Evolutionary conservation across 2,113 vertebrate species (phyloP).

Genomic region (Peromyscus leucopus): DNA sequence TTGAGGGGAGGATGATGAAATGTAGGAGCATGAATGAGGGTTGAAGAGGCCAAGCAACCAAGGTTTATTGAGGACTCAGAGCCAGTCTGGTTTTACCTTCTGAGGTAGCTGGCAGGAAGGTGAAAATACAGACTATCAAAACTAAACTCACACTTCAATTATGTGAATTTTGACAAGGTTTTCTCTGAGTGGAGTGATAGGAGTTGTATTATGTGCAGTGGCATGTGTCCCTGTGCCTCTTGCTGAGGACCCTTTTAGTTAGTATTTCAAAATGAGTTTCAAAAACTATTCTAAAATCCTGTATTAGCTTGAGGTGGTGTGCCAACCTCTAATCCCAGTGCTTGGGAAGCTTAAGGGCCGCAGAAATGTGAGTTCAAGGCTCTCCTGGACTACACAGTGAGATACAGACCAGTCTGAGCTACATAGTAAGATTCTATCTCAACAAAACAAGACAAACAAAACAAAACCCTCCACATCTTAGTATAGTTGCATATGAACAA

Average conservation of each 20-base stretch:
- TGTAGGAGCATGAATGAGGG: neutral
- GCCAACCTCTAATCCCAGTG: neutral
- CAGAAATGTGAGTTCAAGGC: neutral
- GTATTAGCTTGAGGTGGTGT: neutral
- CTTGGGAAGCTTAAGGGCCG: neutral
- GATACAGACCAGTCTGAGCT: neutral
- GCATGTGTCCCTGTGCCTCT: neutral
- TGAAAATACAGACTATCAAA: neutral
- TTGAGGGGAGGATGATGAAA: neutral
- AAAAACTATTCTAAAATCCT: constrained; percentile 18
- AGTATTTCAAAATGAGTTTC: constrained; percentile 51
- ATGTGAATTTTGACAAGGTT: neutral
- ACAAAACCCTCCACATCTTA: neutral
- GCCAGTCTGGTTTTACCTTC: neutral
- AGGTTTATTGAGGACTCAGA: neutral
- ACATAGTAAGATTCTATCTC: too few relatives aligned
- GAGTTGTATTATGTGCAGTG: neutral
- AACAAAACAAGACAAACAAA: neutral
- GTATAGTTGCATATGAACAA: neutral
- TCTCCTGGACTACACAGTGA: neutral
- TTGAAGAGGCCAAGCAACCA: neutral
- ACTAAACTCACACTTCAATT: neutral
- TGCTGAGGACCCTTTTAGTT: neutral
- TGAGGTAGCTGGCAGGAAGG: neutral
- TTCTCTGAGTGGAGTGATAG: neutral